phyloP scores from a whole-genome alignment of 2,888 invertebrate species.

The Uropetala carovei region DNA sequence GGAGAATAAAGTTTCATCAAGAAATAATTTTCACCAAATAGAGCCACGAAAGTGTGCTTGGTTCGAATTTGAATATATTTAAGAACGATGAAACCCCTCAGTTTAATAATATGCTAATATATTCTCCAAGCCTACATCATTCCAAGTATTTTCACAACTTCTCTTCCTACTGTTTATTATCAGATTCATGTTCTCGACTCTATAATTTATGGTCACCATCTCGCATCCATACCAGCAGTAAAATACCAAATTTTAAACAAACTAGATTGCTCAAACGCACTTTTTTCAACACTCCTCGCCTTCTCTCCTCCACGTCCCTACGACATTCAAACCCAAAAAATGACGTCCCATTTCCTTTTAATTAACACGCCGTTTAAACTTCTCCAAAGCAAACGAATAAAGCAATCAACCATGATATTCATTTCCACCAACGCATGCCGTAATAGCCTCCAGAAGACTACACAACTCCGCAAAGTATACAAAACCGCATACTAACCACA shows the following conservation, averaged over 20 bases:
- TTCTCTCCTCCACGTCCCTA: neutral
- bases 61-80: too few species aligned
- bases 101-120: too few species aligned
- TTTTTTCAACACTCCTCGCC: neutral
- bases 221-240: too few species aligned
- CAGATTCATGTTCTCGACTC: too few species aligned
- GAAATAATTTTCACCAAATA: too few species aligned
- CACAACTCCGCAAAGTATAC: neutral
- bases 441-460: neutral
- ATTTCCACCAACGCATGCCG: neutral
- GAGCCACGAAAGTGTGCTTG: too few species aligned
- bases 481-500: constrained; percentile 34
- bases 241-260: neutral
- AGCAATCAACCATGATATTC: constrained; percentile 19
- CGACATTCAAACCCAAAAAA: neutral
- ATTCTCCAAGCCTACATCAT: too few species aligned
- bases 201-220: too few species aligned
- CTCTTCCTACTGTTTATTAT: too few species aligned
- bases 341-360: neutral
- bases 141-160: too few species aligned
- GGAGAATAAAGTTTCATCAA: too few species aligned
- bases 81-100: too few species aligned
- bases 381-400: neutral
- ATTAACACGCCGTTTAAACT: constrained; percentile 39
- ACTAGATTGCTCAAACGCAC: neutral